phyloP scores from a whole-genome alignment of 2,113 vertebrate genomes.

The Hiodon tergisus region DNA sequence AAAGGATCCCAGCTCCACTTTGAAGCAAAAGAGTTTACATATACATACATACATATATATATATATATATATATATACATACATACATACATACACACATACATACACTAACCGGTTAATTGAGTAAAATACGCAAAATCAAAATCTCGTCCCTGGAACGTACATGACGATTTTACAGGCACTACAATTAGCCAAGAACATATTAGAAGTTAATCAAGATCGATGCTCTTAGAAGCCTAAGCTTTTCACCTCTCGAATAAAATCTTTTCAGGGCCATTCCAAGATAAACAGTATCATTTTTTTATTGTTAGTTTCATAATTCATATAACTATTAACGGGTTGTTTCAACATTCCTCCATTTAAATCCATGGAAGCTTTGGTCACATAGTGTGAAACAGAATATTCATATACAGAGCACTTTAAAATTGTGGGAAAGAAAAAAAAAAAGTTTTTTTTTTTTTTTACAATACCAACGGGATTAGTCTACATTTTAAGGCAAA shows the following conservation, averaged over 20 bases:
- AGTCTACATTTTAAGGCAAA: constrained; percentile 88
- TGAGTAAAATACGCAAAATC: too few species aligned
- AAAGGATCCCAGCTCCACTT: not conserved
- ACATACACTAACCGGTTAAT: too few species aligned
- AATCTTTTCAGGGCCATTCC: constrained; percentile 19
- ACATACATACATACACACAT: too few species aligned
- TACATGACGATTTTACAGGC: too few species aligned
- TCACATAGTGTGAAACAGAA: constrained; percentile 52
- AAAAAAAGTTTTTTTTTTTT: constrained; percentile 60
- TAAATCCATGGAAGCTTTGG: constrained; percentile 49
- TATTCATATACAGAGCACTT: constrained; percentile 49
- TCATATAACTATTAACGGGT: constrained; percentile 23
- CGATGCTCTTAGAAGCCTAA: too few species aligned
- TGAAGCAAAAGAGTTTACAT: not conserved
- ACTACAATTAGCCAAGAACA: too few species aligned
- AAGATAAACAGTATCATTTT: constrained; percentile 42
- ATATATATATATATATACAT: too few species aligned
- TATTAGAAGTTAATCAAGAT: too few species aligned
- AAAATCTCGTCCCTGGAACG: too few species aligned
- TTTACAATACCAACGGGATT: constrained; percentile 66
- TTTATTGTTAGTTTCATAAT: constrained; percentile 28
- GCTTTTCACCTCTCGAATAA: not conserved
- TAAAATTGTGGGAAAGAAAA: constrained; percentile 52
- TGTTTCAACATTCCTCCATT: constrained; percentile 33
- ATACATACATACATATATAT: too few species aligned